Conservation (phyloP, 2,113 vertebrate species). For the Hemiprocne comata region DNA sequence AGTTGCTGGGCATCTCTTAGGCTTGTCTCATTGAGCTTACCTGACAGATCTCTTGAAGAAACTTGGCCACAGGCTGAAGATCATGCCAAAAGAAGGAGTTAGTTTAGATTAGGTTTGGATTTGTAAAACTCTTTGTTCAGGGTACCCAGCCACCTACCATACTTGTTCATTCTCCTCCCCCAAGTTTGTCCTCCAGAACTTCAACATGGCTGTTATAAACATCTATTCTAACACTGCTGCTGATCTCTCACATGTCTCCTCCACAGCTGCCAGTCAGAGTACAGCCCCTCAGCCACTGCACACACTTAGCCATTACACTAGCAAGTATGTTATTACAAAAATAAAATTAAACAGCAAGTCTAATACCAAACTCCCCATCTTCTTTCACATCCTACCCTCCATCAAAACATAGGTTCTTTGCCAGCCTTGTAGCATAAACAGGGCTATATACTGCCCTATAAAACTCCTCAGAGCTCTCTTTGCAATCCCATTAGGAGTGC, state of each 20-base stretch:
- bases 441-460: slow-evolving; percentile 35
- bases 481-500: slow-evolving; percentile 49
- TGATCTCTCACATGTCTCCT: not conserved
- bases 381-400: slow-evolving; percentile 22
- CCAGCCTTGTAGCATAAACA: slow-evolving; percentile 42
- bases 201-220: not conserved
- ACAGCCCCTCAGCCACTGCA: not conserved
- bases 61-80: not conserved
- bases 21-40: not conserved
- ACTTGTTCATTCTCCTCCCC: not conserved
- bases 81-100: not conserved
- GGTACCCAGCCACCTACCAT: not conserved
- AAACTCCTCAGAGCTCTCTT: slow-evolving; percentile 14
- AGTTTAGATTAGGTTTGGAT: not conserved
- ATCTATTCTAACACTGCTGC: not conserved
- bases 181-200: not conserved
- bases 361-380: slow-evolving; percentile 12
- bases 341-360: slow-evolving; percentile 33
- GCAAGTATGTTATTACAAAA: slow-evolving; percentile 29
- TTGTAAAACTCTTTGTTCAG: not conserved
- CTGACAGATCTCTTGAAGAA: not conserved
- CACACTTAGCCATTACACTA: not conserved
- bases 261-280: not conserved
- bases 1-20: not conserved
- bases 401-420: slow-evolving; percentile 15